A percentile compares a stretch with the other conserved stretches of the same genome.
phyloP scores from a whole-genome alignment of 2,888 invertebrate genomes.

The Tenthredo mesomela region DNA sequence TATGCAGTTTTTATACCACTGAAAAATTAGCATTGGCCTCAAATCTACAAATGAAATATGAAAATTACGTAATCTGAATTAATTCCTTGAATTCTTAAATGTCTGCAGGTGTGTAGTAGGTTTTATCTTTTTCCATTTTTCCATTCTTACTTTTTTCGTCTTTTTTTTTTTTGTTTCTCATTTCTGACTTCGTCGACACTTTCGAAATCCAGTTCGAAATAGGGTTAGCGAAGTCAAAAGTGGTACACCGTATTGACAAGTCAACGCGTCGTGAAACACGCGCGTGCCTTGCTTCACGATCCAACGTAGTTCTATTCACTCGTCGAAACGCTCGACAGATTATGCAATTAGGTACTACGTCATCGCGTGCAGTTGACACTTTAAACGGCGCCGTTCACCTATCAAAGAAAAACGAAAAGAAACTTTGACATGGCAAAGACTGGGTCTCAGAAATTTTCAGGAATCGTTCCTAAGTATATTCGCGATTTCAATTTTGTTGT shows the following conservation, averaged over 20 bases:
- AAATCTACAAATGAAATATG: not conserved
- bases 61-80: not conserved
- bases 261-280: not conserved
- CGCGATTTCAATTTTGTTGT: not conserved
- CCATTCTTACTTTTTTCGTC: not conserved
- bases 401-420: not conserved
- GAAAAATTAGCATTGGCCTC: not conserved
- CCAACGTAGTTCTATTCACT: not conserved
- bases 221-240: not conserved
- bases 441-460: not conserved
- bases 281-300: slow-evolving; percentile 37
- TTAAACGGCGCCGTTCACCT: not conserved
- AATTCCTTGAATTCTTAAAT: not conserved
- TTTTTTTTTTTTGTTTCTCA: not conserved
- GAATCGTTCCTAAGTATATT: not conserved
- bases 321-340: slow-evolving; percentile 13
- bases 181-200: not conserved
- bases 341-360: slow-evolving; percentile 21
- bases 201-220: not conserved
- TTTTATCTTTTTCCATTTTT: not conserved
- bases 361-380: not conserved
- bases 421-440: not conserved
- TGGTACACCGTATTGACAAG: slow-evolving; percentile 2
- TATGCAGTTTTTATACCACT: not conserved
- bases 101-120: not conserved